Evolutionary conservation across 2,113 vertebrate species (phyloP).

Genomic region (Paracanthobrama guichenoti): DNA sequence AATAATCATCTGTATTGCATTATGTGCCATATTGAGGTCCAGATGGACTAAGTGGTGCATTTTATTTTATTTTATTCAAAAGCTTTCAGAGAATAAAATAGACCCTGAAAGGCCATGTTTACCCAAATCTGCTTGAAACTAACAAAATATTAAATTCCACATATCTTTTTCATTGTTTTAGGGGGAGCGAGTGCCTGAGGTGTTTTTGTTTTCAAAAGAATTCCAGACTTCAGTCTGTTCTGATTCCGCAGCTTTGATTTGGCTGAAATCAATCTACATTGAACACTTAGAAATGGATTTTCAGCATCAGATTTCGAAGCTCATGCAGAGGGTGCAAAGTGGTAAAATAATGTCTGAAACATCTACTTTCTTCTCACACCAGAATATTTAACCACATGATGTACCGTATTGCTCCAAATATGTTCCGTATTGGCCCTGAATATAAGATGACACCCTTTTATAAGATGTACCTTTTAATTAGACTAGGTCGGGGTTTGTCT

Average conservation of each 20-base stretch:
- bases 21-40: slow-evolving; percentile 32
- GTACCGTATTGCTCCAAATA: not conserved
- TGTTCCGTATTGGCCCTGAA: too few relatives aligned
- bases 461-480: too few relatives aligned
- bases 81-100: slow-evolving; percentile 7
- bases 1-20: not conserved
- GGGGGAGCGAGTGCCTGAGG: not conserved
- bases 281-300: slow-evolving; percentile 38
- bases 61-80: slow-evolving; percentile 26
- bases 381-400: slow-evolving; percentile 53
- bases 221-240: slow-evolving; percentile 9
- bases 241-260: slow-evolving; percentile 12
- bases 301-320: not conserved
- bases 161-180: slow-evolving; percentile 3
- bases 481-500: too few relatives aligned
- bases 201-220: slow-evolving; percentile 34
- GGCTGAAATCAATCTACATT: slow-evolving; percentile 32
- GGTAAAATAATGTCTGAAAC: slow-evolving; percentile 5
- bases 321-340: not conserved
- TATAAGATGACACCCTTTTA: too few relatives aligned
- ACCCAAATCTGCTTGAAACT: not conserved
- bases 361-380: not conserved
- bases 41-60: slow-evolving; percentile 36
- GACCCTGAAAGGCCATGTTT: slow-evolving; percentile 14
- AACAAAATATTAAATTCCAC: not conserved